Conservation (phyloP, 2,113 vertebrate species). For the Phylloscopus trochiloides region DNA sequence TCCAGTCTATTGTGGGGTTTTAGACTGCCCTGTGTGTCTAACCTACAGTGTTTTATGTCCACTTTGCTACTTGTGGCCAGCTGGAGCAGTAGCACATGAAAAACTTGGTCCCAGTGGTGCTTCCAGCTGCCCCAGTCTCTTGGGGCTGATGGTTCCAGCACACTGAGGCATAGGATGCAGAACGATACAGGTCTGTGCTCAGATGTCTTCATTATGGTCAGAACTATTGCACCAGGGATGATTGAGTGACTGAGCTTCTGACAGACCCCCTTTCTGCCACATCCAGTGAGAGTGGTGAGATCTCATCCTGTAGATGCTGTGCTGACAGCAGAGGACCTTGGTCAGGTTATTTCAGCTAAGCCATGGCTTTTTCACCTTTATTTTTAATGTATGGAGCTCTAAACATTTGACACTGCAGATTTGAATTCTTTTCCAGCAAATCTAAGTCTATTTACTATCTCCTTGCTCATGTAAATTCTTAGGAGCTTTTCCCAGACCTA, state of each 20-base stretch:
- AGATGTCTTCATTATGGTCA: background rate
- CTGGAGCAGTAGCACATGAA: background rate
- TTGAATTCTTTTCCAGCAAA: background rate
- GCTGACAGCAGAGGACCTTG: background rate
- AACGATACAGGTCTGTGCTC: background rate
- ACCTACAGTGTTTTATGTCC: background rate
- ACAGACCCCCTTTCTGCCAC: background rate
- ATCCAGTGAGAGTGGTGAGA: fast-evolving
- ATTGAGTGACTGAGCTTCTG: background rate
- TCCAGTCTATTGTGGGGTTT: fast-evolving
- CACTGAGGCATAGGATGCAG: background rate
- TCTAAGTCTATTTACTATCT: background rate
- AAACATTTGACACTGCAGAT: background rate
- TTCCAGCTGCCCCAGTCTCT: background rate
- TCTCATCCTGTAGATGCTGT: background rate
- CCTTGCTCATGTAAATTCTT: background rate
- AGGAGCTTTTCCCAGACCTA: background rate
- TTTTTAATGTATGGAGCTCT: background rate
- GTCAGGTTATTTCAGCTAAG: background rate
- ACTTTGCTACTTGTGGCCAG: background rate
- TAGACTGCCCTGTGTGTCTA: background rate
- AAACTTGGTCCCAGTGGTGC: background rate
- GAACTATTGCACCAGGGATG: background rate
- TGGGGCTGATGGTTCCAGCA: background rate
- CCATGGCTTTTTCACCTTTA: background rate